Conservation (phyloP, 2,113 vertebrate genomes). For the Glaucidium brasilianum region DNA sequence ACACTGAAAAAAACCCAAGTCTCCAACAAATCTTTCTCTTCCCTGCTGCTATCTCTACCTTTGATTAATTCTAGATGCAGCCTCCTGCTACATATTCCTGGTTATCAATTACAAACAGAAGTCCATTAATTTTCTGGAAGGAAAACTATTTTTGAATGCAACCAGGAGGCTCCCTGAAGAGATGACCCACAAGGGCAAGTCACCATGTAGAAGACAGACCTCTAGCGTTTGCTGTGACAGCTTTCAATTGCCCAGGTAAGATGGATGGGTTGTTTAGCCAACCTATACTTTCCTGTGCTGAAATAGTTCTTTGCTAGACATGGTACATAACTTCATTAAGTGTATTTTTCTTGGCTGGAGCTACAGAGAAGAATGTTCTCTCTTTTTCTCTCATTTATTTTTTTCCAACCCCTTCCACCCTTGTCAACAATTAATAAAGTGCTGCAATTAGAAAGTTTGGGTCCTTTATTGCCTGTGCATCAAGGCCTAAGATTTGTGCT, state of each 20-base stretch:
- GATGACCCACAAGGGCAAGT: not conserved
- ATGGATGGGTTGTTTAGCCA: not conserved
- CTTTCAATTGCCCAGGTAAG: not conserved
- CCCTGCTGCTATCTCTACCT: not conserved
- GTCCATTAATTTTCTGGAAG: slow-evolving; percentile 60
- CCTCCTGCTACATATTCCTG: not conserved
- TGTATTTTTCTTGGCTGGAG: slow-evolving; percentile 29
- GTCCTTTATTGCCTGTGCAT: not conserved
- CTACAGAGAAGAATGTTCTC: not conserved
- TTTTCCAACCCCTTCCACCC: not conserved
- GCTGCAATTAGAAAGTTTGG: not conserved
- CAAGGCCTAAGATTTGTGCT: not conserved
- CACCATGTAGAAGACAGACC: not conserved
- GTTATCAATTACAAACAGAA: slow-evolving; percentile 35
- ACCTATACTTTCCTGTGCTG: not conserved
- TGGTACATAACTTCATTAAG: slow-evolving; percentile 13
- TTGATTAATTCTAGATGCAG: not conserved
- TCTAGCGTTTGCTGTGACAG: not conserved
- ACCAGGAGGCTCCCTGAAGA: slow-evolving; percentile 31
- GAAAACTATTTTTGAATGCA: slow-evolving; percentile 33
- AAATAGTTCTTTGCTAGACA: slow-evolving; percentile 9
- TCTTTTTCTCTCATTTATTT: not conserved
- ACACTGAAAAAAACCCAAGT: not conserved
- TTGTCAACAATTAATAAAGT: not conserved
- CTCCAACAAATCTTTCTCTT: not conserved